Conservation (phyloP, 2,797 vertebrate genomes). For the Amphiprion clarkii region DNA sequence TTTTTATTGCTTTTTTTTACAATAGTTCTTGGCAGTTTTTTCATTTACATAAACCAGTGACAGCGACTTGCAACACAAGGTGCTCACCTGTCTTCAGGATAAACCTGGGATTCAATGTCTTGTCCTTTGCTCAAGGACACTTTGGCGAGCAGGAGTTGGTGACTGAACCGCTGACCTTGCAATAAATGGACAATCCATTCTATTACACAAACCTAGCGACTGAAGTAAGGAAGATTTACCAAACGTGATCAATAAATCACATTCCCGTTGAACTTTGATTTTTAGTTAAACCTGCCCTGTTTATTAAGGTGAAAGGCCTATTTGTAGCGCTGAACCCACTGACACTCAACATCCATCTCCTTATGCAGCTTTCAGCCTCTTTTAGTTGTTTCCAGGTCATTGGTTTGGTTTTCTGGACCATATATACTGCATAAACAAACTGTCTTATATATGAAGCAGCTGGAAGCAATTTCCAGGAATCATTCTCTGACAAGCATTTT, state of each 20-base stretch:
- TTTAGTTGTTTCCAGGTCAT: not conserved
- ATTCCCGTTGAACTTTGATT: not conserved
- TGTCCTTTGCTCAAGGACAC: too few species aligned
- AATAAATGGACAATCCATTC: too few species aligned
- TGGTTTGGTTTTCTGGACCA: not conserved
- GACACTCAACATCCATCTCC: conserved; percentile 11
- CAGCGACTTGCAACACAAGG: too few species aligned
- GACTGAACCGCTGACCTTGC: too few species aligned
- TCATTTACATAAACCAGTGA: too few species aligned
- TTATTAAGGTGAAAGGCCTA: not conserved
- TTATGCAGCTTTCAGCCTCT: not conserved
- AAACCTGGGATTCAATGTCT: too few species aligned
- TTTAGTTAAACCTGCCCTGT: not conserved
- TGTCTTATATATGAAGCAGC: not conserved
- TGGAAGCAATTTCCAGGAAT: conserved; percentile 20
- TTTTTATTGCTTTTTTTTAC: too few species aligned
- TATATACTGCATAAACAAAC: not conserved
- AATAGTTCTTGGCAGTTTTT: too few species aligned
- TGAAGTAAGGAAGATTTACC: not conserved
- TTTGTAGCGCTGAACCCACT: conserved; percentile 7
- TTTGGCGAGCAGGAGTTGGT: too few species aligned
- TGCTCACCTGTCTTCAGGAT: too few species aligned
- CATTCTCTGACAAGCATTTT: conserved; percentile 14
- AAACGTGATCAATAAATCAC: not conserved
- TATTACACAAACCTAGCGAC: too few species aligned